Evolutionary conservation across 2,113 vertebrate genomes (phyloP).

Genomic region (Cyprinodon brontotheroides): DNA sequence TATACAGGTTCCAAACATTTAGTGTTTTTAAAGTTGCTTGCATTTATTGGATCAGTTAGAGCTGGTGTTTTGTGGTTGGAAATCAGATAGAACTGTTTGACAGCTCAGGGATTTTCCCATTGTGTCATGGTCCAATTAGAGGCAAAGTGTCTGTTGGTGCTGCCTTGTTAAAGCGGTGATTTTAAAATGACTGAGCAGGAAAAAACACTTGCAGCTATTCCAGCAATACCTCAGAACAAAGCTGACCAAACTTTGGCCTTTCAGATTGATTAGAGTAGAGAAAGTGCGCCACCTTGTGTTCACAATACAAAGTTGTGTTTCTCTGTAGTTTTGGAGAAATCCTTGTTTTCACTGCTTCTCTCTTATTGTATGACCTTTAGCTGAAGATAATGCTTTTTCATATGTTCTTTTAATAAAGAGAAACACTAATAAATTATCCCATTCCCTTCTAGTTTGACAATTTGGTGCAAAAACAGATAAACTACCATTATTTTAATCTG

Average conservation of each 20-base stretch:
- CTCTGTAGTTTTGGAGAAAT: not conserved
- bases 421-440: too few relatives aligned
- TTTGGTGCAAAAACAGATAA: too few relatives aligned
- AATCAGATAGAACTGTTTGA: conserved; percentile 21
- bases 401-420: too few relatives aligned
- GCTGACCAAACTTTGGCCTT: not conserved
- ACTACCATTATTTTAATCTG: too few relatives aligned
- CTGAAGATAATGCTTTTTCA: too few relatives aligned
- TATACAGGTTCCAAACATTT: not conserved
- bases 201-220: conserved; percentile 1
- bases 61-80: conserved; percentile 23
- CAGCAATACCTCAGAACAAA: not conserved
- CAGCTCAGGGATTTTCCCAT: conserved; percentile 44
- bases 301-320: not conserved
- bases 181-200: conserved; percentile 19
- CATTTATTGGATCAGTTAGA: conserved; percentile 16
- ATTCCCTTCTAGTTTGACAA: too few relatives aligned
- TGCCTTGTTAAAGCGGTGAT: conserved; percentile 38
- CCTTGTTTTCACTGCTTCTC: too few relatives aligned
- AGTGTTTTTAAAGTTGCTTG: not conserved
- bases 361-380: too few relatives aligned
- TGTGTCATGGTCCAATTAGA: conserved; percentile 51
- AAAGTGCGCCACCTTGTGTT: conserved; percentile 45
- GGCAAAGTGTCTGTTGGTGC: conserved; percentile 47
- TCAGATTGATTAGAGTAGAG: not conserved